Percentiles rank a stretch among this genome's conserved stretches.
Conservation (phyloP, 2,888 invertebrate species). For the Caenorhabditis afra region DNA sequence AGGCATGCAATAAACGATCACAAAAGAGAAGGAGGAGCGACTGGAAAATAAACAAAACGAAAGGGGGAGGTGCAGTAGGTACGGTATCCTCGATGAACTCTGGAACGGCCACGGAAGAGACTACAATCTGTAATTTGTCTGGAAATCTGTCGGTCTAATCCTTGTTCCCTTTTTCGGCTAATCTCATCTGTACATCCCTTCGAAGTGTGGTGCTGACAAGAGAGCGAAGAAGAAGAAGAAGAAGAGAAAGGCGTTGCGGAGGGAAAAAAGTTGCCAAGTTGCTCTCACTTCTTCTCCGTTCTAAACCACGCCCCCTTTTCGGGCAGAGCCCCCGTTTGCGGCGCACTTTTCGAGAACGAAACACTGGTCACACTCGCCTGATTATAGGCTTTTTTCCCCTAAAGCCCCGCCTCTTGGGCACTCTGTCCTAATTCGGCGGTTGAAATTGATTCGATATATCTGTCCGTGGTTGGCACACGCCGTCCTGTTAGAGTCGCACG, state of each 20-base stretch:
- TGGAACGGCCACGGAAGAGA: neutral
- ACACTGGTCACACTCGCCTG: no score
- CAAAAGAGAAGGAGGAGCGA: no score
- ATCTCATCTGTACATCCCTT: neutral
- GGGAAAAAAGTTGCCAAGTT: neutral
- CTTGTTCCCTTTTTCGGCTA: constrained; percentile 4
- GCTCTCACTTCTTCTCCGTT: no score
- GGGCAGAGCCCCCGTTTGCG: no score
- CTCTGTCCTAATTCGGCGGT: constrained; percentile 19
- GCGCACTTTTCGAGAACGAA: no score
- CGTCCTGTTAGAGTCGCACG: neutral
- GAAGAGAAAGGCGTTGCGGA: neutral
- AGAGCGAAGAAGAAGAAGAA: neutral
- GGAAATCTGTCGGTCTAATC: neutral
- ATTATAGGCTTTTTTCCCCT: no score
- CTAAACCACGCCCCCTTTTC: no score
- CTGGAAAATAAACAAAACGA: no score
- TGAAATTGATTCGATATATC: constrained; percentile 25
- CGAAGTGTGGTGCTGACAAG: neutral
- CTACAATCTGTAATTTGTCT: neutral
- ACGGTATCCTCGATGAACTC: neutral
- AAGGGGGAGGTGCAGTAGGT: no score
- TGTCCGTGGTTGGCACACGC: neutral
- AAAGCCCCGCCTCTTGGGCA: no score
- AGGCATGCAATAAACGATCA: no score